phyloP scores from a whole-genome alignment of 92 coral and sea anemone genomes.

The Parazoanthus atlanticus region DNA sequence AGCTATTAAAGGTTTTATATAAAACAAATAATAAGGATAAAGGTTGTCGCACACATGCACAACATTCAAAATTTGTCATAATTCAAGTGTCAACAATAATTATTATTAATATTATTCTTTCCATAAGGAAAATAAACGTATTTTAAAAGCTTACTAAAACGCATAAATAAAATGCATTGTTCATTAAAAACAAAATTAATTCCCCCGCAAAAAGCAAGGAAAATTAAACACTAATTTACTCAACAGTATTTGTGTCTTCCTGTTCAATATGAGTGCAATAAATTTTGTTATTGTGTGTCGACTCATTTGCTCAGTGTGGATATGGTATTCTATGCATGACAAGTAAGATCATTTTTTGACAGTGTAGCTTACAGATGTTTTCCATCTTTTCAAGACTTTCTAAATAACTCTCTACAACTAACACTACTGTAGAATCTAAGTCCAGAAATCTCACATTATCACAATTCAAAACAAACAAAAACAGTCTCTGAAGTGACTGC shows the following conservation, averaged over 20 bases:
- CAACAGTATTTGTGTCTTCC: too few species aligned
- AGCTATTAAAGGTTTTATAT: too few species aligned
- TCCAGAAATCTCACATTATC: not conserved
- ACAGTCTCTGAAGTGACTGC: conserved; percentile 18
- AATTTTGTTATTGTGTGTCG: not conserved
- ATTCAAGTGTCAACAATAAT: not conserved
- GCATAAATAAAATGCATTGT: too few species aligned
- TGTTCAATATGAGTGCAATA: not conserved
- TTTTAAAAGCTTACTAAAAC: not conserved
- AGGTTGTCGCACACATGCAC: not conserved
- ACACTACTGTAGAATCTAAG: not conserved
- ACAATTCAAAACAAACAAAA: conserved; percentile 7
- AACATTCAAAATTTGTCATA: too few species aligned
- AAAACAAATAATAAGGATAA: too few species aligned
- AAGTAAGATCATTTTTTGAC: not conserved
- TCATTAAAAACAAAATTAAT: too few species aligned
- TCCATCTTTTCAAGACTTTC: not conserved
- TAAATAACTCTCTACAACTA: not conserved
- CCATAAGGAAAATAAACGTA: not conserved
- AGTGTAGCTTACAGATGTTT: conserved; percentile 24
- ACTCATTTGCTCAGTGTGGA: not conserved
- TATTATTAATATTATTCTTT: too few species aligned
- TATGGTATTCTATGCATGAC: conserved; percentile 23
- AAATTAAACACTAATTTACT: too few species aligned
- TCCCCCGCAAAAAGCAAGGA: not conserved